Evolutionary conservation across 2,888 invertebrate genomes (phyloP).

Genomic region (Cyclophora albipunctata): DNA sequence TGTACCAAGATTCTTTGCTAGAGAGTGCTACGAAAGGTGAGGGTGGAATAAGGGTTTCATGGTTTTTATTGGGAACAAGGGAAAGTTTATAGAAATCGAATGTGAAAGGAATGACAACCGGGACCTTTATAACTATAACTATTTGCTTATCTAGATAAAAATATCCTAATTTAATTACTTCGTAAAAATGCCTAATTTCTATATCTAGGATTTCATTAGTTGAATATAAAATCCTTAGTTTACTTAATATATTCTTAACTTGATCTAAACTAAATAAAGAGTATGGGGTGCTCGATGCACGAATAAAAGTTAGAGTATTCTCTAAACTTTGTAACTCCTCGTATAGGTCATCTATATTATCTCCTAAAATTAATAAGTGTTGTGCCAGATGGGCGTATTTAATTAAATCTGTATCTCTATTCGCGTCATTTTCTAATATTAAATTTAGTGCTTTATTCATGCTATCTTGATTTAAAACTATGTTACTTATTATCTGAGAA

Average conservation of each 20-base stretch:
- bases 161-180: constrained; percentile 1
- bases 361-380: background rate
- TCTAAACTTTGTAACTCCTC: constrained; percentile 5
- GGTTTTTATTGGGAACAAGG: constrained; percentile 10
- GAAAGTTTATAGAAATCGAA: constrained; percentile 6
- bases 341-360: too few relatives aligned
- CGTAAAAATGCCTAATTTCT: constrained; percentile 1
- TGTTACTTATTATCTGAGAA: too few relatives aligned
- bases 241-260: constrained; percentile 8
- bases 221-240: constrained; percentile 4
- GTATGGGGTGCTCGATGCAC: too few relatives aligned
- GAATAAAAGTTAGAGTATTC: constrained; percentile 5
- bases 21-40: constrained; percentile 12
- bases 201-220: constrained; percentile 2
- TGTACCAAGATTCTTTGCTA: constrained; percentile 10
- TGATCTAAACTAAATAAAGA: constrained; percentile 5
- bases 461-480: too few relatives aligned
- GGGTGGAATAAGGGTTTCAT: constrained; percentile 8
- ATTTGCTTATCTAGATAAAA: constrained; percentile 3
- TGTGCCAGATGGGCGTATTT: constrained; percentile 4
- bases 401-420: background rate
- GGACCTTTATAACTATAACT: constrained; percentile 10
- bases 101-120: background rate
- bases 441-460: too few relatives aligned
- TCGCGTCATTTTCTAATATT: background rate